These are phyloP conservation scores for Cuniculus paca DNA, from an alignment of 2,797 vertebrate species.

Conservation along the genomic window DNA sequence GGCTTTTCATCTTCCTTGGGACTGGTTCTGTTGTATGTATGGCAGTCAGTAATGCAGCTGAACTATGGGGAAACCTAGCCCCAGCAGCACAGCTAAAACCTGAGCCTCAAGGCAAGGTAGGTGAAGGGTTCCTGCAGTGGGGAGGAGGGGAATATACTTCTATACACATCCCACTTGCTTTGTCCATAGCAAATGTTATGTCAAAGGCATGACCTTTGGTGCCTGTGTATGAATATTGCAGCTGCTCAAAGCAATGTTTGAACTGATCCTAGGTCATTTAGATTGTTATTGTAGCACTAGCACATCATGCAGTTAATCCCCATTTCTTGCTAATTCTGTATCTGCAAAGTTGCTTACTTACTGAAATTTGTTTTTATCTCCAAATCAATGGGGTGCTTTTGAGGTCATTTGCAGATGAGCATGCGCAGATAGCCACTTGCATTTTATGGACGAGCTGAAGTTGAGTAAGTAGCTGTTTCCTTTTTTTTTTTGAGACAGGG, in stretches of 20 bases:
- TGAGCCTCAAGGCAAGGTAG: background rate
- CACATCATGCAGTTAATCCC: constrained; percentile 1
- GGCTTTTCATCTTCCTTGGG: background rate
- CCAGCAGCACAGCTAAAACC: background rate
- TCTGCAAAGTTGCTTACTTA: constrained; percentile 31
- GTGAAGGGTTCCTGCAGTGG: background rate
- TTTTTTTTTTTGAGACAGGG: background rate
- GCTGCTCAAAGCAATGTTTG: background rate
- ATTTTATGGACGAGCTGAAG: background rate
- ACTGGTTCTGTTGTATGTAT: background rate
- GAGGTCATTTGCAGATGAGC: background rate
- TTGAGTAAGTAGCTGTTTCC: background rate
- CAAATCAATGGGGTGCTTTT: background rate
- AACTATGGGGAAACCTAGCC: background rate
- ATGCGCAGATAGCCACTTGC: background rate
- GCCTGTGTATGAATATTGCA: constrained; percentile 1
- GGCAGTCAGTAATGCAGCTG: background rate
- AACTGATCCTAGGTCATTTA: background rate
- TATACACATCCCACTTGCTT: background rate
- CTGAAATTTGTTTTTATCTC: constrained; percentile 23
- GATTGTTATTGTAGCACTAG: background rate
- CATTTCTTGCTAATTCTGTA: constrained; percentile 36
- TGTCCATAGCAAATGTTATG: background rate
- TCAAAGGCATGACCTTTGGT: background rate
- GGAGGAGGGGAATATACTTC: background rate